Base-by-base conservation (phyloP, 2,113 vertebrate genomes). In the Pedionomus torquatus region DNA sequence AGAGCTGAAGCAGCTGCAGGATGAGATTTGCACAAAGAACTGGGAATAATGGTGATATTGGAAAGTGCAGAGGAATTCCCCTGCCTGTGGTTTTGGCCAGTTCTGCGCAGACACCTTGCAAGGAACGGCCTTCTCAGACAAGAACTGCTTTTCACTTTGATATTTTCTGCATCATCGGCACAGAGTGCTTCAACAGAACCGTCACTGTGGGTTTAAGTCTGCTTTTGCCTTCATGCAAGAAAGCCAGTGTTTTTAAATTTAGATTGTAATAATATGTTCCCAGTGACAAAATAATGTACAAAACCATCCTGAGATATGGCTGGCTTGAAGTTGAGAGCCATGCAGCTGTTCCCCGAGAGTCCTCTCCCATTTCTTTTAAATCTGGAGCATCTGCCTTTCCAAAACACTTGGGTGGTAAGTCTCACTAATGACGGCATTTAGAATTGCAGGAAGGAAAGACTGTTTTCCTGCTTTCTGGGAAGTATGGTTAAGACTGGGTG, bases 191-290 rank as follows among this genome's bases (percentile, higher is more conserved):
- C 68, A 78, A 69, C 48, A 76, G 80, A 88, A 37, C 66, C 79
- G 30, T 55, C 83, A 49, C 64, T 86, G 79, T 86, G 94, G 93
- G 72, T 96, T 94, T 51, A 75, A 86, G 89, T 64, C 87, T 93
- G 79, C 85, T 66, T 76, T 82, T 74, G 80, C 83, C 90, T 79
- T 88, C 4, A 3, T 92, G 74, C 43, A 90, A 39, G 66, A 80
- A 90, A 91, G 81, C 52, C 87, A 87, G 81, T 65, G 79, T 44
- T 88, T 93, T 95, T 93, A 95, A 94, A 95, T 96, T 94, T 96
- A 94, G 94, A 95, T 49, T 61, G 52, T 93, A 93, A 96, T 95
- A 86, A 86, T 82, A 95, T 64, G 90, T 94, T 96, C 63, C 80
- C 81, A 86, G 65, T 76, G 91, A 96, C 93, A 94, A 93, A 95